These are phyloP conservation scores for Lepidochrysops patricia DNA, from an alignment of 2,888 invertebrate genomes.

Conservation along the genomic window DNA sequence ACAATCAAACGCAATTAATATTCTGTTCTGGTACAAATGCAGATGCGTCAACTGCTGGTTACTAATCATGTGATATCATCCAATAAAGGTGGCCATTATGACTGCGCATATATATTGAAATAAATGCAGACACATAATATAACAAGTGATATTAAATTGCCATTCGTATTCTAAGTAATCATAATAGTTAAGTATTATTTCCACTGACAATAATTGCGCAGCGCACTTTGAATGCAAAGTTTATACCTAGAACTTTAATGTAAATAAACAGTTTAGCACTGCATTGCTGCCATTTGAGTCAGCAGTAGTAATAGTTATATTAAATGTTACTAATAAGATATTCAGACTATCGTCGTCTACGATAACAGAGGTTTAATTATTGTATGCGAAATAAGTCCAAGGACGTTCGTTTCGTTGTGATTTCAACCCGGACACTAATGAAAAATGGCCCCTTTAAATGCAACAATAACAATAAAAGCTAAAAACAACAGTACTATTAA, in stretches of 20 bases:
- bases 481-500: slow-evolving; percentile 7
- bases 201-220: not conserved
- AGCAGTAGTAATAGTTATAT: not conserved
- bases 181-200: not conserved
- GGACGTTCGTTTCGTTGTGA: not conserved
- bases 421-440: not conserved
- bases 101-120: slow-evolving; percentile 14
- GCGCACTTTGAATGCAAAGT: not conserved
- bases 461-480: slow-evolving; percentile 2
- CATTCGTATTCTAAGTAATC: not conserved
- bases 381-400: not conserved
- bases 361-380: not conserved
- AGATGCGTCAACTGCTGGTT: slow-evolving; percentile 11
- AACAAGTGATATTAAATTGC: not conserved
- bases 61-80: slow-evolving; percentile 18
- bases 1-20: slow-evolving; percentile 17
- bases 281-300: not conserved
- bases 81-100: slow-evolving; percentile 9
- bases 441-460: not conserved
- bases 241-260: not conserved
- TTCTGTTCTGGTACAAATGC: slow-evolving; percentile 16
- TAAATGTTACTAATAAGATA: too few relatives aligned
- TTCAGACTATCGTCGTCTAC: not conserved
- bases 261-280: not conserved
- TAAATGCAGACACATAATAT: too few relatives aligned